Conservation (phyloP, 2,797 vertebrate species). For the Malurus splendens region DNA sequence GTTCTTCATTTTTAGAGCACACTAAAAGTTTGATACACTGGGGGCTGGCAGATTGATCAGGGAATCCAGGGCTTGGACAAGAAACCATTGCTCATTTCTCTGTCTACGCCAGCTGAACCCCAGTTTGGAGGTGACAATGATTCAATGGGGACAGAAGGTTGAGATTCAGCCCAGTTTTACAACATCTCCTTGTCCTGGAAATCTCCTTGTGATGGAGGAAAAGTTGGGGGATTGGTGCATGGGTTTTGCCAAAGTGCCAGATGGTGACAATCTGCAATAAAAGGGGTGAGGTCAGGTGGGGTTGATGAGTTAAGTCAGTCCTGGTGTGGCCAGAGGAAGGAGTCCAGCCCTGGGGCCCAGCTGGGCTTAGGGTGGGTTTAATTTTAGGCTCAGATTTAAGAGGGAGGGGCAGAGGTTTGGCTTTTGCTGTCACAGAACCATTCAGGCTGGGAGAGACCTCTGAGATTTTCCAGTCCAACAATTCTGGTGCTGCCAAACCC, state of each 20-base stretch:
- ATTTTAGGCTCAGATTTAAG: neutral
- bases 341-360: neutral
- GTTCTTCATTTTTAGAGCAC: neutral
- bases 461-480: too few relatives aligned
- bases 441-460: accelerated
- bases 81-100: neutral
- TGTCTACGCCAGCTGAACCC: neutral
- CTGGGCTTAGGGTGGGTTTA: neutral
- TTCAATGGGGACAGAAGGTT: accelerated
- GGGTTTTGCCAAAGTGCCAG: neutral
- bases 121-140: neutral
- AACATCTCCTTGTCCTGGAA: neutral
- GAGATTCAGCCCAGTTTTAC: neutral
- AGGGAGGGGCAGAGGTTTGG: accelerated
- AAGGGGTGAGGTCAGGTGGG: accelerated
- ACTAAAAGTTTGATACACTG: neutral
- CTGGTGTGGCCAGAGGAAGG: neutral
- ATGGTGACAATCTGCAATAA: accelerated
- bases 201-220: neutral
- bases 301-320: accelerated
- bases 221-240: accelerated
- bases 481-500: accelerated
- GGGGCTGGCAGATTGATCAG: neutral
- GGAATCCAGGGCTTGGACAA: neutral
- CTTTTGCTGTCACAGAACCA: accelerated